These are phyloP conservation scores for Hypomesus transpacificus DNA, from an alignment of 2,113 vertebrate genomes.

Conservation along the genomic window DNA sequence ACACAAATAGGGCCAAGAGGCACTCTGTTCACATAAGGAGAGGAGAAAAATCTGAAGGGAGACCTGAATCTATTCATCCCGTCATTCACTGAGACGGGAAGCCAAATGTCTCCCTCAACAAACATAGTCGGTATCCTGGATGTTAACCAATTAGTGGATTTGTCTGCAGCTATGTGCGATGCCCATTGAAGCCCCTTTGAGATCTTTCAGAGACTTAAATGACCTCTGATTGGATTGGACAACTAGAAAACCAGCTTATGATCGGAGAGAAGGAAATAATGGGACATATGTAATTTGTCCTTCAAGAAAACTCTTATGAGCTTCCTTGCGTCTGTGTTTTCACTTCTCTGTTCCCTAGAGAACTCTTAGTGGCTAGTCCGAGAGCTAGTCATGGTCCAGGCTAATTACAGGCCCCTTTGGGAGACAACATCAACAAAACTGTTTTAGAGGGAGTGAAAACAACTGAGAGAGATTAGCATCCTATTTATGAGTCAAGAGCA, in stretches of 20 bases:
- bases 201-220: not conserved
- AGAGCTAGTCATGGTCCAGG: constrained; percentile 19
- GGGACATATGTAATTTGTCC: not conserved
- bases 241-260: not conserved
- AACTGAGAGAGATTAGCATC: constrained; percentile 18
- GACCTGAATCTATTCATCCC: constrained; percentile 1
- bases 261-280: not conserved
- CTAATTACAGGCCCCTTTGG: constrained; percentile 47
- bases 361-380: constrained; percentile 28
- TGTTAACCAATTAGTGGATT: constrained; percentile 20
- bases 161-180: not conserved
- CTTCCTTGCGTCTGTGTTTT: constrained; percentile 12
- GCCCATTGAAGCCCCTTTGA: not conserved
- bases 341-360: constrained; percentile 26
- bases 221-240: not conserved
- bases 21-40: constrained; percentile 13
- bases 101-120: constrained; percentile 16
- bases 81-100: not conserved
- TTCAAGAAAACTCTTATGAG: not conserved
- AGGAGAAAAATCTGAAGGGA: not conserved
- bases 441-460: constrained; percentile 23
- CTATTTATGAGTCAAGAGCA: constrained; percentile 25
- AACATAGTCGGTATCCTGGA: constrained; percentile 24
- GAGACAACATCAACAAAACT: constrained; percentile 15
- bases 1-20: constrained; percentile 20